Evolutionary conservation across 2,888 invertebrate genomes (phyloP).

Genomic region (Pandemis cinnamomeana): DNA sequence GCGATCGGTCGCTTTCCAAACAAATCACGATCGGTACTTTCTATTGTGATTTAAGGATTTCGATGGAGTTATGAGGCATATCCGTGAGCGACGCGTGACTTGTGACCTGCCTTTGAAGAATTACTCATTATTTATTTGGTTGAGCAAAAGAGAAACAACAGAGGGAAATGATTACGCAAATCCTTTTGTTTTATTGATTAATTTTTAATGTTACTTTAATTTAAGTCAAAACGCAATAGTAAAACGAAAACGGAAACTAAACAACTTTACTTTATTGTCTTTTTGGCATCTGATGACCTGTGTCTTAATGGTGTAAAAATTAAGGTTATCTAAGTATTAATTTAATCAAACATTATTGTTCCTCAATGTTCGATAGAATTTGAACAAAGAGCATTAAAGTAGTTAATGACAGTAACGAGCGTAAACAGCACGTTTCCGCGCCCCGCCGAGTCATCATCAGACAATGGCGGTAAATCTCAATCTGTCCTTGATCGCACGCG

Average conservation of each 20-base stretch:
- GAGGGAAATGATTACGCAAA: too few relatives aligned
- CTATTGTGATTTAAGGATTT: conserved; percentile 37
- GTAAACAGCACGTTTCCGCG: conserved; percentile 1
- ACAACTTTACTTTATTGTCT: too few relatives aligned
- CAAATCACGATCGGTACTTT: conserved; percentile 37
- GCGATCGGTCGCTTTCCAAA: conserved; percentile 34
- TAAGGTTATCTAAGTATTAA: too few relatives aligned
- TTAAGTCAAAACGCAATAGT: too few relatives aligned
- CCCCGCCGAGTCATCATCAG: not conserved
- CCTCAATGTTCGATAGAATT: not conserved
- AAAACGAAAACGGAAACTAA: too few relatives aligned
- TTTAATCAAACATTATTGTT: too few relatives aligned
- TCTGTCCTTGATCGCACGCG: conserved; percentile 11
- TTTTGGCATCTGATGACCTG: too few relatives aligned
- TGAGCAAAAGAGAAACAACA: too few relatives aligned
- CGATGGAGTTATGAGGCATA: conserved; percentile 13
- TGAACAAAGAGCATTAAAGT: not conserved
- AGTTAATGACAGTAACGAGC: not conserved
- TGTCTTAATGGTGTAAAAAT: too few relatives aligned
- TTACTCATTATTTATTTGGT: too few relatives aligned
- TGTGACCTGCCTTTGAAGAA: not conserved
- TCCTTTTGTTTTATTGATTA: too few relatives aligned
- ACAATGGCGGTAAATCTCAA: conserved; percentile 27
- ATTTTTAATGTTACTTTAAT: too few relatives aligned
- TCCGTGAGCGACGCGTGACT: conserved; percentile 12